Evolutionary conservation across 1,140 invertebrate species (phyloP).

Genomic region (Bombyx mandarina): DNA sequence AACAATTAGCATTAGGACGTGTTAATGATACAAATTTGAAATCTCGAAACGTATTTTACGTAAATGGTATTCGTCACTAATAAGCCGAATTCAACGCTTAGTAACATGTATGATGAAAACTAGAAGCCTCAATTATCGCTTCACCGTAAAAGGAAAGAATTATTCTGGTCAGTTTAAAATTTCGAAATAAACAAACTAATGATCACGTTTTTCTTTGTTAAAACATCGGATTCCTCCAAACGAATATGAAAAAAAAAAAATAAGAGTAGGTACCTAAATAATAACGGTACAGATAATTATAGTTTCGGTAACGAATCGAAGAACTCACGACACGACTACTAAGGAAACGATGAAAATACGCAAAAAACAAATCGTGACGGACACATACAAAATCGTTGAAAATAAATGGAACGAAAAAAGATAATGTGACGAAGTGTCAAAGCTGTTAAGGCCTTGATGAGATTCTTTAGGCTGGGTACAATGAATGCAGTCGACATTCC

Average conservation of each 20-base stretch:
- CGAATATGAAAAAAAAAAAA: not conserved
- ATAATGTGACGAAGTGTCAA: slow-evolving; percentile 23
- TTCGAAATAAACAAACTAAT: slow-evolving; percentile 43
- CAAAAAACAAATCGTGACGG: slow-evolving; percentile 51
- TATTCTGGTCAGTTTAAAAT: slow-evolving; percentile 12
- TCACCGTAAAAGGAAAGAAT: no score
- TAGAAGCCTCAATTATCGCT: not conserved
- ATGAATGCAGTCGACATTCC: no score
- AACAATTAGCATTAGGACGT: slow-evolving; percentile 58
- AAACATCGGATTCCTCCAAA: not conserved
- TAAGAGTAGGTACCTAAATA: not conserved
- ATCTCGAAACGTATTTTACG: slow-evolving; percentile 34
- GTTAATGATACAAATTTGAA: slow-evolving; percentile 57
- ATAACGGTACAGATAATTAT: slow-evolving; percentile 66
- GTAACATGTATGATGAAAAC: no score
- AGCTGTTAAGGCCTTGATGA: slow-evolving; percentile 14
- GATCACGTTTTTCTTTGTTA: slow-evolving; percentile 37
- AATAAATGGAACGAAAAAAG: slow-evolving; percentile 28
- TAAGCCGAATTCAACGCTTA: slow-evolving; percentile 1
- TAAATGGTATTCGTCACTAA: slow-evolving; percentile 20
- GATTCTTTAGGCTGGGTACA: slow-evolving; percentile 7
- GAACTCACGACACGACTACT: slow-evolving; percentile 46
- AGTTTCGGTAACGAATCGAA: slow-evolving; percentile 50
- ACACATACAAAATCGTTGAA: slow-evolving; percentile 33
- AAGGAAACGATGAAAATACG: slow-evolving; percentile 36